Conservation (phyloP, 2,797 vertebrate species). For the Lophotriccus pileatus region DNA sequence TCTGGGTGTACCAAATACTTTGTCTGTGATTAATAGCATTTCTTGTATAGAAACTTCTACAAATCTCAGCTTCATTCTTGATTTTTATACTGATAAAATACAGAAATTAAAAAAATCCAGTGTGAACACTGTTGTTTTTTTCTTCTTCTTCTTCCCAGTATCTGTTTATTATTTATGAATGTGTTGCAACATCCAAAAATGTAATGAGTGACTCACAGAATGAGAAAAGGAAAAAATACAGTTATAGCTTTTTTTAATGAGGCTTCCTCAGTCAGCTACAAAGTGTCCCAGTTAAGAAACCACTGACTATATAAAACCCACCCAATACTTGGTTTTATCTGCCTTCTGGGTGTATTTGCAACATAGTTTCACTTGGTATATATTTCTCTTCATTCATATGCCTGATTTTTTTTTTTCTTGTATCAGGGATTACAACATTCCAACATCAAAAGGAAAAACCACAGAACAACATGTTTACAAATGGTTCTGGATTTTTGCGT, state of each 20-base stretch:
- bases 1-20: neutral
- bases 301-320: neutral
- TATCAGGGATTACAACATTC: neutral
- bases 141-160: neutral
- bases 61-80: neutral
- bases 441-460: neutral
- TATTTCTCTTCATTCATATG: neutral
- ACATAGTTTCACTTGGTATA: neutral
- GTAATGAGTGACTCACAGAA: constrained; percentile 35
- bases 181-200: constrained; percentile 31
- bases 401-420: rapidly evolving
- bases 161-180: constrained; percentile 34
- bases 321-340: neutral
- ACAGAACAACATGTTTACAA: neutral
- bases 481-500: neutral
- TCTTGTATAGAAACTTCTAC: neutral
- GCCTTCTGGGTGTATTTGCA: neutral
- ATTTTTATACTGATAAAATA: constrained; percentile 35
- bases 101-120: neutral
- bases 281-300: neutral
- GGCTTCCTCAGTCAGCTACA: neutral
- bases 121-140: neutral
- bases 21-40: constrained; percentile 11
- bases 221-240: constrained; percentile 12
- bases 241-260: neutral